Percentiles rank a stretch among this genome's conserved stretches.
Conservation (phyloP, 2,888 invertebrate genomes). For the Tipula confusa region DNA sequence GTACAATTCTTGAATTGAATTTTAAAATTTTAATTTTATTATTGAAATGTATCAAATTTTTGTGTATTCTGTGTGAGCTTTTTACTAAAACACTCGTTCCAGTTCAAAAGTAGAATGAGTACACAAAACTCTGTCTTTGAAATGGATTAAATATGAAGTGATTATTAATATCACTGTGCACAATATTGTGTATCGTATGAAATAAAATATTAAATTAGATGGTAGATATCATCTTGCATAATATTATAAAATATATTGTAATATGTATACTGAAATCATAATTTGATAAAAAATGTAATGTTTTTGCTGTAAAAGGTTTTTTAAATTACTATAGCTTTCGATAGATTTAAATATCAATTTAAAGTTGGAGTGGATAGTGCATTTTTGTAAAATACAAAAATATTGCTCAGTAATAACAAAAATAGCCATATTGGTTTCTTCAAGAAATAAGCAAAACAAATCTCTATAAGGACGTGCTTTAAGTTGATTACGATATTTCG, state of each 20-base stretch:
- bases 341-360: no score
- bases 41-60: slow-evolving; percentile 12
- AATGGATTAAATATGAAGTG: background rate
- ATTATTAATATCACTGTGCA: slow-evolving; percentile 3
- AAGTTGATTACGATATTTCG: no score
- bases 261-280: background rate
- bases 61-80: background rate
- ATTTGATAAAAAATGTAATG: background rate
- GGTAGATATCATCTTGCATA: no score
- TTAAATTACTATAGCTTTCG: no score
- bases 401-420: no score
- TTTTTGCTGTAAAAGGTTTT: background rate
- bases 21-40: slow-evolving; percentile 12
- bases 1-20: slow-evolving; percentile 12
- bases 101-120: background rate
- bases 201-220: background rate
- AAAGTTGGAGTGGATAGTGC: no score
- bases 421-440: no score
- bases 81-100: background rate
- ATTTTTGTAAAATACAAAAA: no score
- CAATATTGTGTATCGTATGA: background rate
- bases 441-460: no score
- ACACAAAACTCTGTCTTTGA: no score
- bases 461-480: no score
- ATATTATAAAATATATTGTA: no score